A percentile compares a stretch with the other conserved stretches of the same genome.
These are phyloP conservation scores for Platichthys stellatus DNA, from an alignment of 2,113 vertebrate genomes.

Conservation along the genomic window DNA sequence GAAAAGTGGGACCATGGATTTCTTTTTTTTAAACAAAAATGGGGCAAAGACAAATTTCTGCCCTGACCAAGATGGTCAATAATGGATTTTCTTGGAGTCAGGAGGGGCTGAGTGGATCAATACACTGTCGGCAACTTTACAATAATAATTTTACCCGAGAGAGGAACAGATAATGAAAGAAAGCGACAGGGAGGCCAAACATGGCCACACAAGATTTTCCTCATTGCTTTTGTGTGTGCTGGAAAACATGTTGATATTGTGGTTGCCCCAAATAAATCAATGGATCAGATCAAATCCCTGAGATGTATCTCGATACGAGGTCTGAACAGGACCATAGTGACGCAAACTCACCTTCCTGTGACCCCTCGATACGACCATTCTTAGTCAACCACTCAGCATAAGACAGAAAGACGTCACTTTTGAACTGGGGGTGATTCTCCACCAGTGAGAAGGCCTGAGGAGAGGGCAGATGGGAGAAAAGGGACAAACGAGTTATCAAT, in stretches of 20 bases:
- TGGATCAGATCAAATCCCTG: no score
- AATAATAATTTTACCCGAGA: constrained; percentile 2
- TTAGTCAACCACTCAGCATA: constrained; percentile 98
- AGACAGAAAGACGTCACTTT: constrained; percentile 91
- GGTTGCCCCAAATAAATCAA: no score
- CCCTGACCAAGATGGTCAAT: no score
- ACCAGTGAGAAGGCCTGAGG: constrained; percentile 91
- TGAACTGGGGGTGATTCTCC: constrained; percentile 94
- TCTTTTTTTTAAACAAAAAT: no score
- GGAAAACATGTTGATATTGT: constrained; percentile 22
- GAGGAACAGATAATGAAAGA: constrained; percentile 26
- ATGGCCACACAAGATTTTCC: constrained; percentile 70
- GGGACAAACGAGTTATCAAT: neutral
- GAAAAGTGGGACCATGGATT: no score
- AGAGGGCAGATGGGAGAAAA: constrained; percentile 17
- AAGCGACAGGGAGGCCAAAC: constrained; percentile 59
- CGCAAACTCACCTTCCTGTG: constrained; percentile 89
- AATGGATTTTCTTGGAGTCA: no score
- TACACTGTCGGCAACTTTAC: no score
- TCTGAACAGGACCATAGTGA: neutral
- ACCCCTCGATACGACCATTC: constrained; percentile 95
- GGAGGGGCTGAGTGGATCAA: no score
- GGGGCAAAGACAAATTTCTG: no score
- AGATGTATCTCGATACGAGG: no score
- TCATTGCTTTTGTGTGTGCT: constrained; percentile 68